Percentiles rank a stretch among this genome's conserved stretches.
phyloP scores from a whole-genome alignment of 2,113 vertebrate species.

The Meles meles region DNA sequence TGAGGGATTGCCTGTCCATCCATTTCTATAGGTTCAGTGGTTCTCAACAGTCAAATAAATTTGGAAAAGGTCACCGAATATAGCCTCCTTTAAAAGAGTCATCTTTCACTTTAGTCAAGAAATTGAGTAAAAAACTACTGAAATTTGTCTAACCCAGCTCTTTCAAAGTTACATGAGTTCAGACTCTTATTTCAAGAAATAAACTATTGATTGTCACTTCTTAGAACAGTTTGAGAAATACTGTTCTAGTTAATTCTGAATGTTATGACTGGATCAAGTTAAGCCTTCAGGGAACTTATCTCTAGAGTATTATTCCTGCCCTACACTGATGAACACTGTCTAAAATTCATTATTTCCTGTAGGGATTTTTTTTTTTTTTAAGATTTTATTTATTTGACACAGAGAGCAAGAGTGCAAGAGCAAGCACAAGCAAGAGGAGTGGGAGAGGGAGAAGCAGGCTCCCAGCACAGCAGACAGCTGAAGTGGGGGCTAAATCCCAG shows the following conservation, averaged over 20 bases:
- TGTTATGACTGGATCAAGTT: background rate
- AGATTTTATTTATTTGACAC: background rate
- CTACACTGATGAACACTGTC: background rate
- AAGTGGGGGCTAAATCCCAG: no score
- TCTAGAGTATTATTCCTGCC: background rate
- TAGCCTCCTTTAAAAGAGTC: background rate
- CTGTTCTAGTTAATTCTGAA: background rate
- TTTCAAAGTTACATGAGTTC: background rate
- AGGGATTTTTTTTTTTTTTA: conserved; percentile 6
- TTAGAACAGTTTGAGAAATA: conserved; percentile 19
- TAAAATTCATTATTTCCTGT: background rate
- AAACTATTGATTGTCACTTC: background rate
- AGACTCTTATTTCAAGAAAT: conserved; percentile 26
- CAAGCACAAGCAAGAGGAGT: background rate
- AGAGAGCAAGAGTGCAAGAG: background rate
- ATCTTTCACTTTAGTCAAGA: background rate
- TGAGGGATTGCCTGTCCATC: background rate
- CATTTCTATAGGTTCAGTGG: background rate
- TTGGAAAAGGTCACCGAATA: background rate
- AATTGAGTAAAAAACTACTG: background rate
- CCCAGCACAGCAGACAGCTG: background rate
- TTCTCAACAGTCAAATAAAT: background rate
- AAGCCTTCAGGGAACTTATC: background rate
- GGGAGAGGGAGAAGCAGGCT: background rate
- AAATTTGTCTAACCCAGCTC: background rate